phyloP scores from a whole-genome alignment of 2,113 vertebrate species.

The Nothobranchius furzeri region DNA sequence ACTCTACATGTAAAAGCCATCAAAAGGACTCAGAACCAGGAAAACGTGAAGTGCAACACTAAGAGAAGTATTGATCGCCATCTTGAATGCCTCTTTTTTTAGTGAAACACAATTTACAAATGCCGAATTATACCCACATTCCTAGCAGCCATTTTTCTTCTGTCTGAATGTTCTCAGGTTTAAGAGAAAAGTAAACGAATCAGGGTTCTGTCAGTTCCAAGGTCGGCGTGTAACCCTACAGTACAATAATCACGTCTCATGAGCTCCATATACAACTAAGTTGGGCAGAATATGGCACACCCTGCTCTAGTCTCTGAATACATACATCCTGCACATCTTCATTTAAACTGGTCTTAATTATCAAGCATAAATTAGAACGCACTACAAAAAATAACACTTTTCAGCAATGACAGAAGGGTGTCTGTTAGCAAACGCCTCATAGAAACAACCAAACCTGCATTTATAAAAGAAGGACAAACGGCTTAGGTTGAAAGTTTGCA shows the following conservation, averaged over 20 bases:
- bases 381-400: slow-evolving; percentile 57
- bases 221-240: slow-evolving; percentile 58
- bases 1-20: slow-evolving; percentile 4
- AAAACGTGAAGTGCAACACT: neutral
- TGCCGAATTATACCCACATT: slow-evolving; percentile 17
- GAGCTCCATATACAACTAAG: slow-evolving; percentile 70
- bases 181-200: slow-evolving; percentile 17
- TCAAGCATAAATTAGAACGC: slow-evolving; percentile 78
- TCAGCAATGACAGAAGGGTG: slow-evolving; percentile 67
- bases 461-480: neutral
- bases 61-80: slow-evolving; percentile 20
- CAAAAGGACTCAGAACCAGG: slow-evolving; percentile 6
- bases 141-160: neutral
- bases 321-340: slow-evolving; percentile 64
- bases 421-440: slow-evolving; percentile 42
- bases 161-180: slow-evolving; percentile 36
- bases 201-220: slow-evolving; percentile 32
- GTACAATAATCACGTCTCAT: slow-evolving; percentile 66
- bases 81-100: slow-evolving; percentile 16
- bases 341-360: slow-evolving; percentile 71
- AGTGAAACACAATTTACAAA: neutral
- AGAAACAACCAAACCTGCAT: slow-evolving; percentile 4
- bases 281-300: slow-evolving; percentile 59
- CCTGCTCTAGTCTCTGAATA: slow-evolving; percentile 57
- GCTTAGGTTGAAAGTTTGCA: slow-evolving; percentile 38